Conservation (phyloP, 2,113 vertebrate genomes). For the Panthera tigris region DNA sequence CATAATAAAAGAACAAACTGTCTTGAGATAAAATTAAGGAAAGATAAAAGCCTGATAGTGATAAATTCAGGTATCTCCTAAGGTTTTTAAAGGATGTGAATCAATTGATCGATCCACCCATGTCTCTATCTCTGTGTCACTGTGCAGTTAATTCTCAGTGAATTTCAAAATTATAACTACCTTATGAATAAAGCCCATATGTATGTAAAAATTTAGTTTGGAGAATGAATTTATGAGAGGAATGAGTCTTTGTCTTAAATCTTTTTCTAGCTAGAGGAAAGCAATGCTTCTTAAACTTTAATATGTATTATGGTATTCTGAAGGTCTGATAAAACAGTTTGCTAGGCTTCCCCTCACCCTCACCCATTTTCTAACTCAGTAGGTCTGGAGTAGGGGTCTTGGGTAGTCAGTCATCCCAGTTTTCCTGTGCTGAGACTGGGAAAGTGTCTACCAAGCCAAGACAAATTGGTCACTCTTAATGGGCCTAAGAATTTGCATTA, state of each 20-base stretch:
- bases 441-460: not conserved
- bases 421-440: not conserved
- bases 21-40: not conserved
- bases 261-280: not conserved
- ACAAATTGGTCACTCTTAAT: not conserved
- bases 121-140: not conserved
- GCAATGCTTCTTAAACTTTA: not conserved
- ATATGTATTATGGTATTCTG: not conserved
- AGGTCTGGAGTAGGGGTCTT: not conserved
- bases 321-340: not conserved
- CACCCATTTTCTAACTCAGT: not conserved
- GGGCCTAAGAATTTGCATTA: not conserved
- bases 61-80: not conserved
- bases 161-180: not conserved
- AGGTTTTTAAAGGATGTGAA: not conserved
- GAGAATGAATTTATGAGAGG: not conserved
- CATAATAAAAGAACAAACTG: not conserved
- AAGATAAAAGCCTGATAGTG: not conserved
- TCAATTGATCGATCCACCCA: not conserved
- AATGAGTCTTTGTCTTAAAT: not conserved
- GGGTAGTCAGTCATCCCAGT: not conserved
- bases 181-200: not conserved
- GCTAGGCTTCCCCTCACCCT: not conserved
- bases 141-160: not conserved
- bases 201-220: not conserved